Evolutionary conservation across 2,888 invertebrate genomes (phyloP), one percentile per base, ranked within the genome.

Genomic region (Leptinotarsa tumamoca): DNA sequence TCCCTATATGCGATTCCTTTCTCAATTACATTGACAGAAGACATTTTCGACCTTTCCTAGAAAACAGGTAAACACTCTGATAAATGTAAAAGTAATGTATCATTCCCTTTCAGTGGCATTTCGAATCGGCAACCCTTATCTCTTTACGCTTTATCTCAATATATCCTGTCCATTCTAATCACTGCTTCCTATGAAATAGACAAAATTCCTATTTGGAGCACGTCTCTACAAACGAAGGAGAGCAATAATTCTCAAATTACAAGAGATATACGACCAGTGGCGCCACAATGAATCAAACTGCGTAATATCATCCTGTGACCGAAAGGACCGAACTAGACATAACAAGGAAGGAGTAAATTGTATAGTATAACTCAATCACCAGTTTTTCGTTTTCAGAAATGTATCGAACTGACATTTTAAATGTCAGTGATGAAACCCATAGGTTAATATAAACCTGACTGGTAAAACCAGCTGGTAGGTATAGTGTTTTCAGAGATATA

Each of bases 221-320:
- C 69, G 27, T 61, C 52, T 56, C 69, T 21, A 73, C 58, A 23
- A 58, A 4, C 23, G 33, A 69, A 68, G 67, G 58, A 73, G 69
- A 73, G 73, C 73, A 66, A 73, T 73, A 73, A 73, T 69, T 73
- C 70, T 69, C 69, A 68, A 70, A 73, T 70, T 66, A 69, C 54
- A 66, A 43, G 58, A 66, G 63, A 56, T 69, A 73, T 58, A 58
- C 5, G 23, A 58, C 23, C 58, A 58, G 58, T 58, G 58, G 58
- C 58, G 4, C 58, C 58, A 58, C 58, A 58, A 27, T 58, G 23
- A 58, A 58, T 58, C 58, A 58, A 58, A 58, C 23, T 58, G 58
- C 21, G 15, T 58, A 58, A 23, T 23, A 23, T 58, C 27, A 4
- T 58, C 58, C 58, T 15, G 15, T 58, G 10, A 58, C 15, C 23